These are phyloP conservation scores for Xylophagus ater DNA, from an alignment of 2,888 invertebrate species.

Conservation along the genomic window DNA sequence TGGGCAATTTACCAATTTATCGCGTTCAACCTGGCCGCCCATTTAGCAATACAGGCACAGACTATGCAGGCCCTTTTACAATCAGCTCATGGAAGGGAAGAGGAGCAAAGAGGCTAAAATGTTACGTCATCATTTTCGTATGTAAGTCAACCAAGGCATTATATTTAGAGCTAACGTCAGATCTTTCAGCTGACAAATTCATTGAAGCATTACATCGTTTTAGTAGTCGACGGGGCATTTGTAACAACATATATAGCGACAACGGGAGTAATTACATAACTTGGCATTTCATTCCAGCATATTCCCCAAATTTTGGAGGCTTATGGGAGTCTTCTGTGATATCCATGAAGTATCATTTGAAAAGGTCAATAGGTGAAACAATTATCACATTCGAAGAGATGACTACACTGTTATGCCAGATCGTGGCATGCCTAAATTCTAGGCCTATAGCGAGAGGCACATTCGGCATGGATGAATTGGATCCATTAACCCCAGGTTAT, in stretches of 20 bases:
- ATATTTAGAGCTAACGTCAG: conserved; percentile 4
- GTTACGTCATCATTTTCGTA: too few relatives aligned
- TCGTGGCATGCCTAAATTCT: conserved; percentile 12
- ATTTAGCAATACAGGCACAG: conserved; percentile 12
- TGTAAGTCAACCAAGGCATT: conserved; percentile 7
- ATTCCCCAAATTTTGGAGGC: conserved; percentile 7
- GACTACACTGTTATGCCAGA: conserved; percentile 19
- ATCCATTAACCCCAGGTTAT: too few relatives aligned
- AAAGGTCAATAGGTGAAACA: not conserved
- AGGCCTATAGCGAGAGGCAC: too few relatives aligned
- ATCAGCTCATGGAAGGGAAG: conserved; percentile 6
- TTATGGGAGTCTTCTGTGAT: conserved; percentile 7
- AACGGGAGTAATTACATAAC: conserved; percentile 13
- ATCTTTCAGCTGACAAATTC: too few relatives aligned
- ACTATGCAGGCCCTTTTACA: conserved; percentile 10
- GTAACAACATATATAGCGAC: too few relatives aligned
- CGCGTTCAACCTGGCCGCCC: conserved; percentile 1
- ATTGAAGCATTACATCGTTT: too few relatives aligned
- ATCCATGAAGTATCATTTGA: conserved; percentile 4
- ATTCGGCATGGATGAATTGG: too few relatives aligned
- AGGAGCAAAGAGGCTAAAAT: conserved; percentile 4
- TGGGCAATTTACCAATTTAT: not conserved
- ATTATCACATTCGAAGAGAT: conserved; percentile 19
- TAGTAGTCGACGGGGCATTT: not conserved
- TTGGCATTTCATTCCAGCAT: conserved; percentile 18